These are phyloP conservation scores for Dipus sagitta DNA, from an alignment of 2,797 vertebrate genomes.

Conservation along the genomic window DNA sequence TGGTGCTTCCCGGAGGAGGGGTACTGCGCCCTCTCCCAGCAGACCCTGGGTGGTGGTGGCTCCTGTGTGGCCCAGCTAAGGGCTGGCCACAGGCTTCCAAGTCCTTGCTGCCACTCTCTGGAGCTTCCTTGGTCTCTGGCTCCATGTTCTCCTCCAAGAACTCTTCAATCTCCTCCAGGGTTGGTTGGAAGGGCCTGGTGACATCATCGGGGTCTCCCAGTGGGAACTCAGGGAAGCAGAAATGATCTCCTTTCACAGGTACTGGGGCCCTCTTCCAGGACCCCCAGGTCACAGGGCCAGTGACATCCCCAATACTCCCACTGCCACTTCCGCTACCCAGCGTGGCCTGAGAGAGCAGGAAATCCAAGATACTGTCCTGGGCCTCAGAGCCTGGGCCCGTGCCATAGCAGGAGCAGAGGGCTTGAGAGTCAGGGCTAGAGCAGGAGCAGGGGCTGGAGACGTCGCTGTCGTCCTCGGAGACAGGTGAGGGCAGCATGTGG, in stretches of 20 bases:
- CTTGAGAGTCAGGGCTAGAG: slow-evolving; percentile 94
- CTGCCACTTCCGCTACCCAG: slow-evolving; percentile 82
- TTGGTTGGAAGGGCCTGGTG: slow-evolving; percentile 95
- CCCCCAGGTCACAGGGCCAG: slow-evolving; percentile 90
- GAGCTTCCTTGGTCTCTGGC: slow-evolving; percentile 91
- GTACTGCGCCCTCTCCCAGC: slow-evolving; percentile 87
- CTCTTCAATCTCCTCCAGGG: slow-evolving; percentile 98
- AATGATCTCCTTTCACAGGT: slow-evolving; percentile 92
- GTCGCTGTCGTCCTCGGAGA: slow-evolving; percentile 96
- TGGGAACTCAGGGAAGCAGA: slow-evolving; percentile 91
- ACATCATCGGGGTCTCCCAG: slow-evolving; percentile 91
- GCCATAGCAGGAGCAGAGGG: slow-evolving; percentile 94
- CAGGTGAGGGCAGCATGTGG: slow-evolving; percentile 93
- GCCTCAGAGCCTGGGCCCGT: slow-evolving; percentile 91
- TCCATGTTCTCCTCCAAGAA: slow-evolving; percentile 99
- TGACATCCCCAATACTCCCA: neutral
- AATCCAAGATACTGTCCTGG: slow-evolving; percentile 95
- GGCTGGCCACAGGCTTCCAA: slow-evolving; percentile 86
- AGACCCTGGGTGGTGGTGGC: slow-evolving; percentile 89
- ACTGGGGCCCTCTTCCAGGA: slow-evolving; percentile 89
- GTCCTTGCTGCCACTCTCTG: slow-evolving; percentile 87
- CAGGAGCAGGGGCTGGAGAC: slow-evolving; percentile 96
- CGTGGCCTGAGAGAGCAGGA: slow-evolving; percentile 94
- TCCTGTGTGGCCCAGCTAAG: slow-evolving; percentile 87
- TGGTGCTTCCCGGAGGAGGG: slow-evolving; percentile 82